phyloP scores from a whole-genome alignment of 2,888 invertebrate genomes.

The Brachyptera risi region DNA sequence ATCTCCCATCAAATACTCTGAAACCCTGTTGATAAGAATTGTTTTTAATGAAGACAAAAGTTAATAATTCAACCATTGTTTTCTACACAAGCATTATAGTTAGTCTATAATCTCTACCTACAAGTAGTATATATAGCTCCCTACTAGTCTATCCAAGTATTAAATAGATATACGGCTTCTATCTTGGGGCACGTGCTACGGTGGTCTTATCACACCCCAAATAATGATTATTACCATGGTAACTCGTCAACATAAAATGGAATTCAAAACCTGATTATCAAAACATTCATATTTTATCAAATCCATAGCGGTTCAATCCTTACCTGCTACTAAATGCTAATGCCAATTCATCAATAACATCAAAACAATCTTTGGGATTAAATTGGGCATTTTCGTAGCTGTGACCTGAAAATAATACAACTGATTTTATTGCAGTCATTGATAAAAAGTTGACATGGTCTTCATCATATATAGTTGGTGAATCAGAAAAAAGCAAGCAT shows the following conservation, averaged over 20 bases:
- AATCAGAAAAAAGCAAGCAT: background rate
- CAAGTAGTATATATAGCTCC: background rate
- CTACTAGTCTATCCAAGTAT: background rate
- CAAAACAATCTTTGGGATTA: slow-evolving; percentile 44
- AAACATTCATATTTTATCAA: no score
- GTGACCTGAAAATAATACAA: slow-evolving; percentile 40
- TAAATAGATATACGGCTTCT: no score
- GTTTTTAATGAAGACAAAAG: no score
- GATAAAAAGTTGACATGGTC: background rate
- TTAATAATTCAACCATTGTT: no score
- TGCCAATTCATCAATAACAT: slow-evolving; percentile 48
- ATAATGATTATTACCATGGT: no score
- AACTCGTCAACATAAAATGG: no score
- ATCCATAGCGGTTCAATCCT: no score
- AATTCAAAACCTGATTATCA: no score
- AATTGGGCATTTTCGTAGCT: slow-evolving; percentile 44
- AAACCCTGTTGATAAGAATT: slow-evolving; percentile 45
- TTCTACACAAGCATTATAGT: no score
- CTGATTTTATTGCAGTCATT: background rate
- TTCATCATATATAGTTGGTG: background rate
- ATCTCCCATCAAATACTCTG: slow-evolving; percentile 51
- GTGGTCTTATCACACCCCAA: no score
- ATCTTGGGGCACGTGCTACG: no score
- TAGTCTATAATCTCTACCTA: no score
- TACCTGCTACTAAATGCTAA: slow-evolving; percentile 49